Base-by-base conservation (phyloP, 2,888 invertebrate genomes). In the Metellina segmentata region DNA sequence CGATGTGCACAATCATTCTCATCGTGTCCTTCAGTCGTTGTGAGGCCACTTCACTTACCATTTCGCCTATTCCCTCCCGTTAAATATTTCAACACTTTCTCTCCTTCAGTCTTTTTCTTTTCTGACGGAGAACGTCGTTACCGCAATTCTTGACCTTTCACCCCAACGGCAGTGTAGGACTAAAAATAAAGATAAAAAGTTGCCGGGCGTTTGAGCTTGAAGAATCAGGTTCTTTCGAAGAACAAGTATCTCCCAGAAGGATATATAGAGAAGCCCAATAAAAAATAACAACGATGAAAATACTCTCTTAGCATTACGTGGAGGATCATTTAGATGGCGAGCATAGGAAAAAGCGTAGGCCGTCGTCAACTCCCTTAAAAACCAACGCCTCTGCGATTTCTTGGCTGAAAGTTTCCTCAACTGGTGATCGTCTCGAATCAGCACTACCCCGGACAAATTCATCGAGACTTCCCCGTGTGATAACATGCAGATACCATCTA, bases 141-240 rank as follows among this genome's bases (percentile, higher is more conserved):
- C 34, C n/a, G 16, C 75, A 74, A 19, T 20, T 87, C 82, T 70
- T 91, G 86, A 87, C 91, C 71, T 87, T 70, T 91, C 51, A 82
- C 86, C 86, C 49, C 72, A 52, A 20, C 82, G 49, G n/a, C 34
- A 79, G 34, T 69, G 48, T 13, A 71, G 19, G 75, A 61, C 48
- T 48, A 52, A 81, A n/a, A 51, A 71, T 16, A 53, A 61, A 61
- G 75, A n/a, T 5, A 61, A 75, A 85, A 74, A 11, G 53, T 61
- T 34, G 48, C 8, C 7, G 70, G 34, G 53, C 34, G 34, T 34
- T 52, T 61, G 61, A 75, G 69, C 79, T 70, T 85, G 87, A 87
- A 91, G 82, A 87, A 91, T 87, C 91, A 86, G 87, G 89, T 89
- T 89, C 79, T 79, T 11, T 77, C 75, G 74, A 7, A 78, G 85